Evolutionary conservation across 1,140 invertebrate species (phyloP).

Genomic region (Phenacoccus solenopsis): DNA sequence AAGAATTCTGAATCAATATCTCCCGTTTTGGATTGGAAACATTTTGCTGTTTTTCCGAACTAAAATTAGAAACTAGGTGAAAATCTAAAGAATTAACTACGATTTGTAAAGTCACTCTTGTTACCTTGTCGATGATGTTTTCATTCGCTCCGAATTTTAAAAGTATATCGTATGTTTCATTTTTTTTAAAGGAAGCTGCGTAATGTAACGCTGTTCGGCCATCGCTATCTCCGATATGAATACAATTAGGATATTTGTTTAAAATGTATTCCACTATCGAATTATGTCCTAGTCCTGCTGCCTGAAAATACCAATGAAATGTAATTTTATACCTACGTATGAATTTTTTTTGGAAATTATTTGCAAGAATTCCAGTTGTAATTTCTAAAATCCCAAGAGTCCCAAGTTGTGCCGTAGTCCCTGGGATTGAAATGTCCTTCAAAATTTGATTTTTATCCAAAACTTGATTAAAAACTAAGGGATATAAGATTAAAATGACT

Average conservation of each 20-base stretch:
- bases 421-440: too few relatives aligned
- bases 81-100: not conserved
- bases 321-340: too few relatives aligned
- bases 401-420: too few relatives aligned
- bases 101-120: not conserved
- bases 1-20: conserved; percentile 55
- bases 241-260: conserved; percentile 50
- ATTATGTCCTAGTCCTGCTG: conserved; percentile 60
- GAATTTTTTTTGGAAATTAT: too few relatives aligned
- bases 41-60: conserved; percentile 67
- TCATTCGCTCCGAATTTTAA: conserved; percentile 62
- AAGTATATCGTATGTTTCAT: conserved; percentile 57
- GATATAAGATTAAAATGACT: too few relatives aligned
- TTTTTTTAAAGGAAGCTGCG: conserved; percentile 59
- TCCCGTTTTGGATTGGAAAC: conserved; percentile 57
- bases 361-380: too few relatives aligned
- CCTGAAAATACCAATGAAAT: conserved; percentile 39
- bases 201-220: conserved; percentile 86
- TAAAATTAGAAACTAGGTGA: conserved; percentile 36
- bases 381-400: too few relatives aligned
- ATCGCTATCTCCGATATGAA: conserved; percentile 56
- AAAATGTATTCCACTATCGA: conserved; percentile 61
- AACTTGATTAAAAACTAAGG: too few relatives aligned
- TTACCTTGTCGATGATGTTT: conserved; percentile 64
- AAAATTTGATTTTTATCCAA: too few relatives aligned